Evolutionary conservation across 2,113 vertebrate species (phyloP), one percentile per base, ranked within the genome.

Genomic region (Tachuris rubrigastra): DNA sequence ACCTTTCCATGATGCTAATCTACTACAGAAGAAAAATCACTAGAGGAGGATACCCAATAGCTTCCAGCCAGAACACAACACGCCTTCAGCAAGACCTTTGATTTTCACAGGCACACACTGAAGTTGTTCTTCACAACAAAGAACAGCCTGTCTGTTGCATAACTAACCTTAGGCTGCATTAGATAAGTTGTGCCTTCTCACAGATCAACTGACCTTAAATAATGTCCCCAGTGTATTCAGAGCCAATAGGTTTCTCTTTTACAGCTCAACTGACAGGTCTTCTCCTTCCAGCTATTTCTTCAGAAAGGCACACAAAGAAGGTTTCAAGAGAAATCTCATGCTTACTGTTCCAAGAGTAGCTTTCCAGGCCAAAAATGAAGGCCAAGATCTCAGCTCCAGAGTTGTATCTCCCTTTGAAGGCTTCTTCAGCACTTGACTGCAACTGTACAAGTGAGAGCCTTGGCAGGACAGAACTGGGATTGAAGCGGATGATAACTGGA

Each of bases 131-230:
- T 93, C 87, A 69, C 79, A 85, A 96, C 82, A 94, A 96, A 96
- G 89, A 94, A 47, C 90, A 90, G 85, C 85, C 85, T 76, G 12
- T 83, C 75, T 91, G 91, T 96, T 96, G 95, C 85, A 76, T 96
- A 97, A 97, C 81, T 97, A 96, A 97, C 94, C 91, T 96, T 94
- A 96, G 95, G 89, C 91, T 90, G 91, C 50, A 5, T 93, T 96
- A 97, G 91, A 80, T 95, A 95, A 95, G 95, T 82, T n/a, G 27
- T 96, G 95, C 85, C 94, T 94, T 95, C 93, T 90, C 87, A 90
- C 95, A 90, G 92, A 96, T 93, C 96, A 96, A 97, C 95, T 95
- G 96, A 97, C 95, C 95, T 96, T 96, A 96, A 97, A 96, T 97
- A 97, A 97, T 90, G 90, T 96, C 91, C 85, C 92, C 90, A 93